Conservation (phyloP, 2,888 invertebrate species). For the Ormyrus thymus region DNA sequence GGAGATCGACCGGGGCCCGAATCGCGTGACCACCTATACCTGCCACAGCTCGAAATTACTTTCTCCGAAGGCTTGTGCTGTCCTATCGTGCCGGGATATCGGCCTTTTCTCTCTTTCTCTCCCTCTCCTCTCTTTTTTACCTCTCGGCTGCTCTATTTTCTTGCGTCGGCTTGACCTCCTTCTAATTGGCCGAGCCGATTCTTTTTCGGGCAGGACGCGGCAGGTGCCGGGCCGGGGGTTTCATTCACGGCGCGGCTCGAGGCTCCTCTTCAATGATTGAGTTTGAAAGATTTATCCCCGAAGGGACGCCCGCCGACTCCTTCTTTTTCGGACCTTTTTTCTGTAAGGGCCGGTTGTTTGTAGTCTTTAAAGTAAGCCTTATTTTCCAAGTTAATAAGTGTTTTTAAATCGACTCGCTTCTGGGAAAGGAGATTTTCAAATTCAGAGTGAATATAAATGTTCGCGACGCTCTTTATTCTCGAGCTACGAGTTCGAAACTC, state of each 20-base stretch:
- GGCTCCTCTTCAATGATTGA: neutral
- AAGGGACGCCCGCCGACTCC: too few relatives aligned
- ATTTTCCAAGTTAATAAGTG: too few relatives aligned
- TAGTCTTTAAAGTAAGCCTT: too few relatives aligned
- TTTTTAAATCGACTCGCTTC: too few relatives aligned
- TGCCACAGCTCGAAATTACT: constrained; percentile 67
- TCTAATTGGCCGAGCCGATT: constrained; percentile 22
- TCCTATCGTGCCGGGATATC: neutral
- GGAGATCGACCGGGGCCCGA: constrained; percentile 54
- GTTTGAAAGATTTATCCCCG: neutral
- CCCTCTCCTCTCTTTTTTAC: neutral
- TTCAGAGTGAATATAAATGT: too few relatives aligned
- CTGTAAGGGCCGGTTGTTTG: too few relatives aligned
- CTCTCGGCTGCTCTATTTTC: constrained; percentile 23
- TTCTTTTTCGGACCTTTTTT: too few relatives aligned
- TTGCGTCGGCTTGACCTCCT: constrained; percentile 27
- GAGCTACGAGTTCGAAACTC: too few relatives aligned
- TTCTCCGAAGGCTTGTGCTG: constrained; percentile 66
- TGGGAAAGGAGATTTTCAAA: too few relatives aligned
- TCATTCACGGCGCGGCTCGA: too few relatives aligned
- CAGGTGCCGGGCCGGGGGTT: neutral
- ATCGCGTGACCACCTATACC: constrained; percentile 68
- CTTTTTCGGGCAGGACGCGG: neutral
- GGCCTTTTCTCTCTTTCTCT: neutral
- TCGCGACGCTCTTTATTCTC: too few relatives aligned